phyloP scores from a whole-genome alignment of 2,113 vertebrate species.

The Pteropus alecto region DNA sequence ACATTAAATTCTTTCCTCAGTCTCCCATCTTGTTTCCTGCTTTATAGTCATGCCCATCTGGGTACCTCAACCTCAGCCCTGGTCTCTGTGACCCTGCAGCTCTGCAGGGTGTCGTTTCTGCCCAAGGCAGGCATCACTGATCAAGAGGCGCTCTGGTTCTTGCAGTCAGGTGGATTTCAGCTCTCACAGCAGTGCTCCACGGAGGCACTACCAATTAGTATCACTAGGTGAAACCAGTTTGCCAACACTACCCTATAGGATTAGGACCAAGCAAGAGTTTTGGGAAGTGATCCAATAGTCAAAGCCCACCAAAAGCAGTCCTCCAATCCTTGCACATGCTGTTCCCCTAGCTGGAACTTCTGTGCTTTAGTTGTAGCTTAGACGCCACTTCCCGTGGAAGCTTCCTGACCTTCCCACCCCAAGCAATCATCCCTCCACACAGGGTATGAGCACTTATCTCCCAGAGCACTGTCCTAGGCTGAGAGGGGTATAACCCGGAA shows the following conservation, averaged over 20 bases:
- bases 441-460: neutral
- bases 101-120: neutral
- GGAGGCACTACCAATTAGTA: neutral
- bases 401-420: neutral
- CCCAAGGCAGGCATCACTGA: neutral
- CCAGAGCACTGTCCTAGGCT: neutral
- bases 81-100: neutral
- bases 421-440: neutral
- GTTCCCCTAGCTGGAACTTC: neutral
- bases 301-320: neutral
- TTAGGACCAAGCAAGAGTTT: neutral
- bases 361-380: neutral
- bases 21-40: neutral
- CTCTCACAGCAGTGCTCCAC: neutral
- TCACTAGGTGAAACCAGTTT: neutral
- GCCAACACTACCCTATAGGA: neutral
- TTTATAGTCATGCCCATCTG: neutral
- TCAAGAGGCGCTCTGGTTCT: neutral
- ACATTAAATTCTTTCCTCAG: slow-evolving; percentile 64
- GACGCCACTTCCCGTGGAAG: neutral
- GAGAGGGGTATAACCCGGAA: fast-evolving
- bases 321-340: neutral
- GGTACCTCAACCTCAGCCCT: neutral
- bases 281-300: neutral
- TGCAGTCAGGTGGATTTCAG: neutral